Conservation (phyloP, 1,140 invertebrate species). For the Eriocheir sinensis region DNA sequence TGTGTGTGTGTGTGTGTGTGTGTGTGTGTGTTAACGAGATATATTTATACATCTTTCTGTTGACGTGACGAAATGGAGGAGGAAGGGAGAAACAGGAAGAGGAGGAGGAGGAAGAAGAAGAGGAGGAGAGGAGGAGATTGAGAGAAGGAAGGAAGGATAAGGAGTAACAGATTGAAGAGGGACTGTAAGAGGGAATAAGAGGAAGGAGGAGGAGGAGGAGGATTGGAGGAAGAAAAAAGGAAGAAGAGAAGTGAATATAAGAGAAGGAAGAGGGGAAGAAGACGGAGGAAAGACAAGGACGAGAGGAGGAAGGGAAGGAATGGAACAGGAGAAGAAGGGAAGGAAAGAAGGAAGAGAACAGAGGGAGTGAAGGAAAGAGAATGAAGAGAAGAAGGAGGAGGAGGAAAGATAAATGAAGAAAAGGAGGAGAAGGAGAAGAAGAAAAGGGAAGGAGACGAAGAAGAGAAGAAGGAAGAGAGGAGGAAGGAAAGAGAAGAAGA, state of each 20-base stretch:
- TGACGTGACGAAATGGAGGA: too few relatives aligned
- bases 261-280: background rate
- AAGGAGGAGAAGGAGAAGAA: too few relatives aligned
- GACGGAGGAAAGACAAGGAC: background rate
- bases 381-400: background rate
- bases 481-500: too few relatives aligned
- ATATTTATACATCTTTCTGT: too few relatives aligned
- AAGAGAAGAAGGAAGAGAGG: too few relatives aligned
- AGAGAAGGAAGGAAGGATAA: background rate
- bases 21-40: too few relatives aligned
- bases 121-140: background rate
- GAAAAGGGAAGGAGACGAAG: too few relatives aligned
- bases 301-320: background rate
- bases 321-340: background rate
- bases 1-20: too few relatives aligned
- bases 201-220: too few relatives aligned
- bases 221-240: background rate
- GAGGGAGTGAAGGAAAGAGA: conserved; percentile 14
- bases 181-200: too few relatives aligned
- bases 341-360: background rate
- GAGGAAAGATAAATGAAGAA: too few relatives aligned
- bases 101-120: conserved; percentile 17
- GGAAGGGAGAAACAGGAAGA: background rate
- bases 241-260: background rate
- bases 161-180: background rate